Evolutionary conservation across 2,113 vertebrate genomes (phyloP), one percentile per base, ranked within the genome.

Genomic region (Oryzias javanicus): DNA sequence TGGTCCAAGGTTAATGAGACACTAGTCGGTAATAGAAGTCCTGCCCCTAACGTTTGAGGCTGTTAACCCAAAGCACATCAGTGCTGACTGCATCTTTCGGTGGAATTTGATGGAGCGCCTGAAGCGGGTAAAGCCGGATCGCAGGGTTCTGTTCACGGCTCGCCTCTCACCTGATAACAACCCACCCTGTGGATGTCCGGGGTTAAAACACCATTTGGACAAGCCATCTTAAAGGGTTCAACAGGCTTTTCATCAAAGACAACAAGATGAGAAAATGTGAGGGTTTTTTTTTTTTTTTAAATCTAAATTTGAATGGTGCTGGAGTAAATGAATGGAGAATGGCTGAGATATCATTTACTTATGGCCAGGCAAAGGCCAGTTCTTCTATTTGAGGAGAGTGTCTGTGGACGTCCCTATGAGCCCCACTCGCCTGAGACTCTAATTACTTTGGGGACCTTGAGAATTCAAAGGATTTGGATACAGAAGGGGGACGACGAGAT

Each of bases 361-460:
- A 67, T 64, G 74, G 67, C 56, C 72, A 67, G 67, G 64, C 74
- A 46, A 60, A 70, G 80, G 84, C 78, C 86, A 87, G 74, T 86
- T 83, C 81, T 83, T 85, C 81, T 82, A 83, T 89, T 88, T 87
- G 85, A 81, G 74, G 49, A 82, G 75, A 76, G 79, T 82, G 84
- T 79, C 76, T 82, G 63, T 57, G 65, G 80, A 78, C 55, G 73
- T 78, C 82, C 78, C 84, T 73, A 40, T 76, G 85, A 85, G 82
- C 82, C 85, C 87, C 81, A 73, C 79, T 87, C 88, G 75, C 85
- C 62, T 76, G 83, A 89, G 87, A 89, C 87, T 89, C 89, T 91
- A 91, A 93, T 93, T 91, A 93, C 90, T 87, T 93, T 84, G 78
- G 91, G 91, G 90, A 91, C 89, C 86, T 88, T 83, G 90, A 93